Conservation (phyloP, 2,888 invertebrate genomes). For the Callinectes sapidus region DNA sequence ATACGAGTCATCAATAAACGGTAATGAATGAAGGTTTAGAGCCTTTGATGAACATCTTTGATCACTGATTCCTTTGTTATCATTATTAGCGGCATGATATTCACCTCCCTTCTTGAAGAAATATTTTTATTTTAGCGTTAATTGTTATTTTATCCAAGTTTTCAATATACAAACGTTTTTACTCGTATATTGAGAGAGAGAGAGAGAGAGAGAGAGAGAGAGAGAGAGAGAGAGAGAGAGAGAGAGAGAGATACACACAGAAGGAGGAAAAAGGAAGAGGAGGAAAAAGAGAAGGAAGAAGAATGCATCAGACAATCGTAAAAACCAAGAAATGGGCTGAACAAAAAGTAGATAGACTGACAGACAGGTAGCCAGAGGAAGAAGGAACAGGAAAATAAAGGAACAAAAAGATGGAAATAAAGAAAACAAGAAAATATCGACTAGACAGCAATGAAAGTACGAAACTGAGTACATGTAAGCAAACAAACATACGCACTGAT, state of each 20-base stretch:
- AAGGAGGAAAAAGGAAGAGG: not conserved
- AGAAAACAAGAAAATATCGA: too few relatives aligned
- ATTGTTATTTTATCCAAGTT: too few relatives aligned
- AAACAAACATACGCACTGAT: too few relatives aligned
- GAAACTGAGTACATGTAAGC: too few relatives aligned
- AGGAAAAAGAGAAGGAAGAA: not conserved
- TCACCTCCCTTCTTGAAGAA: too few relatives aligned
- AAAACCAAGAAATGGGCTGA: not conserved
- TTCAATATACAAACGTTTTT: too few relatives aligned
- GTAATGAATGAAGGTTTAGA: not conserved
- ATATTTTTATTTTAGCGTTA: too few relatives aligned
- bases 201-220: conserved; percentile 24
- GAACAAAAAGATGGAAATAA: too few relatives aligned
- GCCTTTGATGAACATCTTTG: not conserved
- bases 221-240: conserved; percentile 21
- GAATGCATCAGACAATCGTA: not conserved
- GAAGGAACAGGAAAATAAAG: not conserved
- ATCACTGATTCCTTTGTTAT: not conserved
- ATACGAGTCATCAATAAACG: not conserved
- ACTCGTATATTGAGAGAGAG: not conserved
- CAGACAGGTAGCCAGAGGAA: not conserved
- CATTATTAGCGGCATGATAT: not conserved
- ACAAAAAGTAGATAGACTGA: not conserved
- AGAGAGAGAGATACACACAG: not conserved
- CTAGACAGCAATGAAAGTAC: too few relatives aligned